phyloP scores from a whole-genome alignment of 2,113 vertebrate genomes.

The Macquaria australasica region DNA sequence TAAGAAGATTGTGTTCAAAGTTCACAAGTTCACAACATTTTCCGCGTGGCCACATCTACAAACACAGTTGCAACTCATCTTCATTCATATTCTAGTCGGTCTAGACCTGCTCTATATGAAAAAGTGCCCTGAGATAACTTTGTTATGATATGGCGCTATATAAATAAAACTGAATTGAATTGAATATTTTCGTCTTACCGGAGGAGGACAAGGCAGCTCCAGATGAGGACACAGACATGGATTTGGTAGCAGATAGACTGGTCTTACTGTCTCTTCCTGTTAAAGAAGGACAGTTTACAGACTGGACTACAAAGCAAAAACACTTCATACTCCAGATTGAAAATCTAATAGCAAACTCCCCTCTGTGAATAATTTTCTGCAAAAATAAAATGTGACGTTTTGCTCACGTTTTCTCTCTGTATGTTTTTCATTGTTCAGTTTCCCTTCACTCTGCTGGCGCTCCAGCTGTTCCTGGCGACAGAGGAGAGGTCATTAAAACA shows the following conservation, averaged over 20 bases:
- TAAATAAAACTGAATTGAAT: too few species aligned
- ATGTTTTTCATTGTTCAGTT: constrained; percentile 50
- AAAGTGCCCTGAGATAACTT: too few species aligned
- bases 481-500: background rate
- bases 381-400: background rate
- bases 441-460: constrained; percentile 64
- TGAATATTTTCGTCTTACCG: constrained; percentile 1
- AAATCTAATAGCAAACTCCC: too few species aligned
- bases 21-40: background rate
- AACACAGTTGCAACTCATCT: background rate
- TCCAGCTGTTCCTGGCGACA: constrained; percentile 70
- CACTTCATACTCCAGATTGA: background rate
- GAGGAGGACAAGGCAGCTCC: constrained; percentile 79
- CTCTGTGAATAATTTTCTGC: background rate
- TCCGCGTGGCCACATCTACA: background rate
- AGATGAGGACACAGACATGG: constrained; percentile 85
- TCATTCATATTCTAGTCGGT: too few species aligned
- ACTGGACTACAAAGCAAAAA: background rate
- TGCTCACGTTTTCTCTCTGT: constrained; percentile 67
- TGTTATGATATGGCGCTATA: too few species aligned
- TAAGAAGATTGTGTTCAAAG: background rate
- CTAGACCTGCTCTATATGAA: too few species aligned
- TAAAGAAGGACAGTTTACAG: constrained; percentile 17
- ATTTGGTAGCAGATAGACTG: constrained; percentile 85
- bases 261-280: constrained; percentile 92